These are phyloP conservation scores for Drosophila prolongata DNA, from an alignment of 2,888 invertebrate genomes.

Conservation along the genomic window DNA sequence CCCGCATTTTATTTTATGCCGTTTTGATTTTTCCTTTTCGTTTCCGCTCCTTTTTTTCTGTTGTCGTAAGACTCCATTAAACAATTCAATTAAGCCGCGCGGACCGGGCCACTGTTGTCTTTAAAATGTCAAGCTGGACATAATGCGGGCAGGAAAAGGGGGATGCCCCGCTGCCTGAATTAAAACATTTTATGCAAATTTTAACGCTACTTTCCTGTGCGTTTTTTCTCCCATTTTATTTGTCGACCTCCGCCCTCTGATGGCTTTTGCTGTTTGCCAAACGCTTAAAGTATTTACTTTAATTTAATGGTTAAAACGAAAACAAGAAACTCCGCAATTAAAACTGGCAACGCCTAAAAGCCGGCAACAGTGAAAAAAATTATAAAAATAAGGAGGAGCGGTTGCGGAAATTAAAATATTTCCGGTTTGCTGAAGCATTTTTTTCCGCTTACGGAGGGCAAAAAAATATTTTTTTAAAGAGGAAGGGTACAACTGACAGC, in stretches of 20 bases:
- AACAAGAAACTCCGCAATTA: slow-evolving; percentile 55
- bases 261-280: slow-evolving; percentile 56
- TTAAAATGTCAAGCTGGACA: slow-evolving; percentile 67
- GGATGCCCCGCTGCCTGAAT: slow-evolving; percentile 44
- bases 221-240: slow-evolving; percentile 39
- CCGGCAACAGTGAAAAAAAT: slow-evolving; percentile 39
- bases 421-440: slow-evolving; percentile 68
- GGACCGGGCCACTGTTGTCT: slow-evolving; percentile 50
- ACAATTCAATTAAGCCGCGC: slow-evolving; percentile 74
- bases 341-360: slow-evolving; percentile 59
- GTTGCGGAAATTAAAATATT: slow-evolving; percentile 79
- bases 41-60: slow-evolving; percentile 22
- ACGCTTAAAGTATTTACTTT: slow-evolving; percentile 75
- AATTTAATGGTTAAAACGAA: slow-evolving; percentile 59
- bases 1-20: slow-evolving; percentile 76
- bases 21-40: slow-evolving; percentile 63
- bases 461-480: no score
- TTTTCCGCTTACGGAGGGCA: slow-evolving; percentile 2
- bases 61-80: slow-evolving; percentile 74
- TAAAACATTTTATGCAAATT: slow-evolving; percentile 77
- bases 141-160: slow-evolving; percentile 16
- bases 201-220: slow-evolving; percentile 27
- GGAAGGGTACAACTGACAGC: background rate
- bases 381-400: slow-evolving; percentile 29
- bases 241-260: slow-evolving; percentile 22